Evolutionary conservation across 2,113 vertebrate genomes (phyloP).

Genomic region (Beaufortia kweichowensis): DNA sequence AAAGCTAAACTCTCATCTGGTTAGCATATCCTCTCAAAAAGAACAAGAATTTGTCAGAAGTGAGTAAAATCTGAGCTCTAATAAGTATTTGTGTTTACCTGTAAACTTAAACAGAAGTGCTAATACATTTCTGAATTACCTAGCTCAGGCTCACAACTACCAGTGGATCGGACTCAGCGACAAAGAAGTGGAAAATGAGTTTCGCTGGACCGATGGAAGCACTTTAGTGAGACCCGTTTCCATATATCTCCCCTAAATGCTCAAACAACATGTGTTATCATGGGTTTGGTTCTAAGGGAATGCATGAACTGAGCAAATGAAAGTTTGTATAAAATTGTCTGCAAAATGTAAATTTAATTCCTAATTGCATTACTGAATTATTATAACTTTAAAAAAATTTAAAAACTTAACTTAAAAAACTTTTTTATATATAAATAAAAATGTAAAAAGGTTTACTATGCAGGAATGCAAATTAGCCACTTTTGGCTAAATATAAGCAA

Average conservation of each 20-base stretch:
- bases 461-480: too few species aligned
- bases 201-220: constrained; percentile 90
- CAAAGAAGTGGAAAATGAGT: constrained; percentile 85
- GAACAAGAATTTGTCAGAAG: constrained; percentile 94
- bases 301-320: too few species aligned
- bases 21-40: constrained; percentile 87
- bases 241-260: neutral
- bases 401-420: too few species aligned
- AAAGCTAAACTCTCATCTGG: constrained; percentile 84
- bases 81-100: neutral
- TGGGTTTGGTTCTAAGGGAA: too few species aligned
- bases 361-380: too few species aligned
- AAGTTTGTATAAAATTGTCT: too few species aligned
- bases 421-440: too few species aligned
- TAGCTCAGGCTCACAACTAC: constrained; percentile 87
- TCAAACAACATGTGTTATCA: too few species aligned
- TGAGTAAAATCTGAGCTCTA: constrained; percentile 72
- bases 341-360: too few species aligned
- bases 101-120: neutral
- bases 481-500: too few species aligned
- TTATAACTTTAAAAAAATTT: too few species aligned
- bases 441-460: too few species aligned
- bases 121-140: neutral
- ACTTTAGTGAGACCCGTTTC: constrained; percentile 78
- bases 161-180: constrained; percentile 97